Percentiles rank a stretch among this genome's conserved stretches.
Conservation (phyloP, 2,797 vertebrate species). For the Xerus rutilus region DNA sequence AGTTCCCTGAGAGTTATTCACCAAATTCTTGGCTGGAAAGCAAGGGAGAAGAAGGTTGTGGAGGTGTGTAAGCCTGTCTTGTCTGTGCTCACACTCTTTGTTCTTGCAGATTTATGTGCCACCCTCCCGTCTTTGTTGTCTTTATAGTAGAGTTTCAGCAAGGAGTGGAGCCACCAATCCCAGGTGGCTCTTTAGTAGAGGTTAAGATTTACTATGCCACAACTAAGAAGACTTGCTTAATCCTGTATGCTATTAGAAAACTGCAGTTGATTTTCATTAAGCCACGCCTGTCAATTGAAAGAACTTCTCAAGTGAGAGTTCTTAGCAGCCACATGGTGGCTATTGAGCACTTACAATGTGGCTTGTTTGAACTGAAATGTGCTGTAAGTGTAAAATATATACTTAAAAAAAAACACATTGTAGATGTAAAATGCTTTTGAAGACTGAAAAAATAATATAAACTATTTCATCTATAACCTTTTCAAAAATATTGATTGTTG, state of each 20-base stretch:
- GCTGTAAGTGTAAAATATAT: neutral
- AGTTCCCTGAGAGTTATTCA: slow-evolving; percentile 1
- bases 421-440: neutral
- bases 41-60: neutral
- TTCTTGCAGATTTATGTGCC: slow-evolving; percentile 30
- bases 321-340: neutral
- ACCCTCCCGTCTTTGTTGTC: neutral
- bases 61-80: neutral
- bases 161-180: neutral
- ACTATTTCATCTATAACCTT: slow-evolving; percentile 13
- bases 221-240: slow-evolving; percentile 29
- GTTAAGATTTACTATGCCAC: neutral
- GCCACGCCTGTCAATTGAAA: neutral
- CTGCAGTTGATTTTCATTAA: neutral
- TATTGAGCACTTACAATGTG: slow-evolving; percentile 24
- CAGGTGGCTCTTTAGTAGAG: slow-evolving; percentile 35
- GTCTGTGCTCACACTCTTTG: neutral
- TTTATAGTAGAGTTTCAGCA: slow-evolving; percentile 42
- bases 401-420: neutral
- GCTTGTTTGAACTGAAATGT: slow-evolving; percentile 56
- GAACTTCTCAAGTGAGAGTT: slow-evolving; percentile 48
- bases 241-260: neutral
- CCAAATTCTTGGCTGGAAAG: neutral
- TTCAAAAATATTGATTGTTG: slow-evolving; percentile 9
- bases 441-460: slow-evolving; percentile 19